Conservation (phyloP, 2,797 vertebrate genomes). For the Euphonia xanthogaster region DNA sequence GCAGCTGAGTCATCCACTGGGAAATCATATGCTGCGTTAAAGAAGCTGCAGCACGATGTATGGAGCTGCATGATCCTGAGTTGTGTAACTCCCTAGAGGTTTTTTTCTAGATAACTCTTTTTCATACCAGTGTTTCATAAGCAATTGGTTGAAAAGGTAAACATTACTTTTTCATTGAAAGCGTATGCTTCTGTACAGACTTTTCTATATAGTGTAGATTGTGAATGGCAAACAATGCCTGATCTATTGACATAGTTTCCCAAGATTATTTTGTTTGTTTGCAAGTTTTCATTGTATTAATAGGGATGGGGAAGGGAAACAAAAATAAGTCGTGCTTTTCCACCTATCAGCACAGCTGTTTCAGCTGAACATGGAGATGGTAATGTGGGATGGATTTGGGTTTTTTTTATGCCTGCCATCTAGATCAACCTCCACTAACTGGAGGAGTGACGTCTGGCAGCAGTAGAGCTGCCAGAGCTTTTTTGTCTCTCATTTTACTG, state of each 20-base stretch:
- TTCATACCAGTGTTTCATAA: neutral
- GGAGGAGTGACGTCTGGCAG: neutral
- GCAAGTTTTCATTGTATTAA: neutral
- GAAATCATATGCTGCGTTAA: neutral
- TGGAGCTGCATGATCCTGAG: neutral
- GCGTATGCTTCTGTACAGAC: neutral
- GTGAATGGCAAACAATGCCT: neutral
- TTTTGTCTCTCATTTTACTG: neutral
- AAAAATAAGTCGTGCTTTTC: neutral
- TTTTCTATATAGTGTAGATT: neutral
- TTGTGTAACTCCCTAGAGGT: neutral
- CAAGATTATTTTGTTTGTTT: neutral
- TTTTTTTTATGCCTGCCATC: neutral
- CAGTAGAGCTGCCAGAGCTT: neutral
- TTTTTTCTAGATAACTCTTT: neutral
- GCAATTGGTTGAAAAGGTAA: neutral
- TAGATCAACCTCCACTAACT: neutral
- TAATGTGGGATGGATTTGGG: neutral
- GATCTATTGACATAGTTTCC: neutral
- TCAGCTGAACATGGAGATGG: neutral
- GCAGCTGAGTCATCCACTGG: neutral
- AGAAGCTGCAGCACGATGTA: neutral
- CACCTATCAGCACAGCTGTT: neutral
- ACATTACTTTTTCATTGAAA: neutral
- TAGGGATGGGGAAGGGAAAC: neutral